Evolutionary conservation across 1,140 invertebrate species (phyloP), one percentile per base, ranked within the genome.

Genomic region (Drosophila persimilis): DNA sequence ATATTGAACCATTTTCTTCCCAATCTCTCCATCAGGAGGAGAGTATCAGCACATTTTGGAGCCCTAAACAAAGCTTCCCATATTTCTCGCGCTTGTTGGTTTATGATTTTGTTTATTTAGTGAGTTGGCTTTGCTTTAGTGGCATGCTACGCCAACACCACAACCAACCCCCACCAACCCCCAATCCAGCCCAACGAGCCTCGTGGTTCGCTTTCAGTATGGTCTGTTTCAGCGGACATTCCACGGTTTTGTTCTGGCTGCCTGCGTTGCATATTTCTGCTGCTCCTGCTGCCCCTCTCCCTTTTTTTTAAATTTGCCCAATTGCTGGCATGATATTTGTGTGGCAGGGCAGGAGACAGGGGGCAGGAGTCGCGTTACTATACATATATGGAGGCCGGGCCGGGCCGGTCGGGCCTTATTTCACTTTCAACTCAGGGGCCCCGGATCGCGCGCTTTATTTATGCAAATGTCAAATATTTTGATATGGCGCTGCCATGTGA

Each of bases 391-490:
- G 0, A 3, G 29, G 45, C 11, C 20, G n/a, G 15, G 15, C 15
- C 11, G 54, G 45, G 17, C 17, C 17, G 17, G 17, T 17, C 17
- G 17, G 17, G 17, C 17, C 53, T 11, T 74, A 66, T 74, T 74
- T 74, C 71, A 54, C 71, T 58, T 53, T 75, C 11, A 52, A 46
- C 65, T 70, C 17, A 0, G 3, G 11, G 11, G 53, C 46, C 74
- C 48, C 57, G 60, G 75, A 52, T 13, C 26, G 72, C 54, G 70
- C 69, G 74, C 75, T 77, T 86, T 85, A 81, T 85, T 85, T 85
- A 85, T 85, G 81, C 81, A 85, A 85, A 85, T 86, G 81, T 85
- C 81, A 86, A 85, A 86, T 81, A 85, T 85, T 81, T 86, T 85
- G 81, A 85, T 81, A 81, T 77, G 75, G 73, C 83, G 81, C 83